Conservation (phyloP, 1,140 invertebrate genomes). For the Oscheius sp. region DNA sequence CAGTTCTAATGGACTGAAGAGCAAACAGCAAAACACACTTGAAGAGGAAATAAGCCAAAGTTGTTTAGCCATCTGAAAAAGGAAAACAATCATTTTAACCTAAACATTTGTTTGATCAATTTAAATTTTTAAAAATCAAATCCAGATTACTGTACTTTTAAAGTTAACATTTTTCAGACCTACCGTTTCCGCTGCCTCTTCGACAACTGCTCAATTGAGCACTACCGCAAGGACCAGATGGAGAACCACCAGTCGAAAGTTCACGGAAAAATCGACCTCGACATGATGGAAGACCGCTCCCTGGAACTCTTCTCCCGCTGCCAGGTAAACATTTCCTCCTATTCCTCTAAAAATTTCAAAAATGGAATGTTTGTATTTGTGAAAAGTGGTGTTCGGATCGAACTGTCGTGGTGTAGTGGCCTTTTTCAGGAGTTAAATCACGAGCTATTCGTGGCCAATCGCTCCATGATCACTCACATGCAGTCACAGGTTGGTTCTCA, state of each 20-base stretch:
- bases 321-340: constrained; percentile 25
- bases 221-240: constrained; percentile 58
- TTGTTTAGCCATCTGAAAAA: too few species aligned
- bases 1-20: not conserved
- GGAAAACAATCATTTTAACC: not conserved
- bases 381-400: too few species aligned
- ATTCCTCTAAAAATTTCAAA: not conserved
- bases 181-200: constrained; percentile 58
- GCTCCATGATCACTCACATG: constrained; percentile 6
- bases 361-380: too few species aligned
- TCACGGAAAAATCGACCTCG: constrained; percentile 52
- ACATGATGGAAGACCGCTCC: constrained; percentile 57
- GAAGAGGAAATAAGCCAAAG: too few species aligned
- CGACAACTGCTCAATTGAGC: constrained; percentile 50
- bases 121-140: constrained; percentile 23
- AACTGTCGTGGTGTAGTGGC: not conserved
- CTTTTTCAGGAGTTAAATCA: constrained; percentile 25
- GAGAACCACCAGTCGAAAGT: constrained; percentile 56
- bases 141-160: constrained; percentile 15
- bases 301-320: constrained; percentile 39
- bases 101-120: constrained; percentile 14
- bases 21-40: too few species aligned
- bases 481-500: constrained; percentile 24
- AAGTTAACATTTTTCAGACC: constrained; percentile 40
- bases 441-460: constrained; percentile 33